A percentile compares a stretch with the other conserved stretches of the same genome.
Evolutionary conservation across 2,888 invertebrate species (phyloP).

Genomic region (Pammene fasciana): DNA sequence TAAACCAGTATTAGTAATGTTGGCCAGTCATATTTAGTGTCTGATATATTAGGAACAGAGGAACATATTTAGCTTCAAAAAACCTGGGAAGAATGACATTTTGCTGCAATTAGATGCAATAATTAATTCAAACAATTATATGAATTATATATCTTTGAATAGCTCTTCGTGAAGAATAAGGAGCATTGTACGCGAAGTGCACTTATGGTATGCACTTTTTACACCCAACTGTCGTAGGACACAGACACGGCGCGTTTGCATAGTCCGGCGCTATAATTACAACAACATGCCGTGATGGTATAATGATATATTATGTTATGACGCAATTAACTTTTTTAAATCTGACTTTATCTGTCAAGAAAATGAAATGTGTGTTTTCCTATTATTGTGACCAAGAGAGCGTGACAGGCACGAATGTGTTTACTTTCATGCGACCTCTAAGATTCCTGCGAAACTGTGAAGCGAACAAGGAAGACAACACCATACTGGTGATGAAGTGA

Average conservation of each 20-base stretch:
- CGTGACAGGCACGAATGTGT: slow-evolving; percentile 54
- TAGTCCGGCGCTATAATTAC: slow-evolving; percentile 37
- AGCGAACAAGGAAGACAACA: slow-evolving; percentile 28
- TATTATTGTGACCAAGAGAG: slow-evolving; percentile 66
- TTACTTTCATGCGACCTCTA: slow-evolving; percentile 46
- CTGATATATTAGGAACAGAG: neutral
- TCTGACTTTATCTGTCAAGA: slow-evolving; percentile 59
- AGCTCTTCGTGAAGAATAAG: slow-evolving; percentile 18
- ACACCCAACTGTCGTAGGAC: slow-evolving; percentile 36
- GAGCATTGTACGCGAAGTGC: slow-evolving; percentile 26
- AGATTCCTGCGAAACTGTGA: slow-evolving; percentile 27
- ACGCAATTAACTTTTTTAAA: slow-evolving; percentile 60
- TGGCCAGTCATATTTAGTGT: slow-evolving; percentile 4
- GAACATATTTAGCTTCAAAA: neutral
- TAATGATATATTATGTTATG: slow-evolving; percentile 63
- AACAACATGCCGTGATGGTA: slow-evolving; percentile 61
- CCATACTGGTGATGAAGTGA: slow-evolving; percentile 44
- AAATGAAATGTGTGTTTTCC: slow-evolving; percentile 70
- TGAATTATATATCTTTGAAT: slow-evolving; percentile 18
- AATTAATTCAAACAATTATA: slow-evolving; percentile 13
- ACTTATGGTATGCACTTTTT: slow-evolving; percentile 36
- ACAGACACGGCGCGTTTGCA: slow-evolving; percentile 33
- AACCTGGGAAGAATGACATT: neutral
- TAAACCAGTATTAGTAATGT: too few relatives aligned
- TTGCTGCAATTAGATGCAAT: neutral